These are phyloP conservation scores for Ladona fulva DNA, from an alignment of 1,140 invertebrate genomes.

Conservation along the genomic window DNA sequence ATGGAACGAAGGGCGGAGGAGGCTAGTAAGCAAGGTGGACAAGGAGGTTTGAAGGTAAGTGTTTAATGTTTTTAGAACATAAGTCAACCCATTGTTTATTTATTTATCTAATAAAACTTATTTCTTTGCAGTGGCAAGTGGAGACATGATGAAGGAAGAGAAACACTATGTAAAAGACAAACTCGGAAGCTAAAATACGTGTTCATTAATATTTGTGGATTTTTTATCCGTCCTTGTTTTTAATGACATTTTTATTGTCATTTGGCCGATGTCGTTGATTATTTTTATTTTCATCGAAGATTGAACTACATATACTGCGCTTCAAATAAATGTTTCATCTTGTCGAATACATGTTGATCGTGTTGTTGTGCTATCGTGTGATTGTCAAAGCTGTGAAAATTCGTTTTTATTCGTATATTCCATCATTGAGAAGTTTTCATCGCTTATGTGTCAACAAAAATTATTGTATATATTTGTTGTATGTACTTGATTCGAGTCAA, in stretches of 20 bases:
- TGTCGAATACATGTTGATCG: too few species aligned
- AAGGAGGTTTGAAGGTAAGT: conserved; percentile 28
- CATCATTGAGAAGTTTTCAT: too few species aligned
- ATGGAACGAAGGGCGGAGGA: conserved; percentile 40
- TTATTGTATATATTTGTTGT: too few species aligned
- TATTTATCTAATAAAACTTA: background rate
- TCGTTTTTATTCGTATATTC: too few species aligned
- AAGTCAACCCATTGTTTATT: background rate
- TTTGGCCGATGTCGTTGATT: too few species aligned
- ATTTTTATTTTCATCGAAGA: too few species aligned
- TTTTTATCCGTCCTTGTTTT: background rate
- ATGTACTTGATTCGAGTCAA: too few species aligned
- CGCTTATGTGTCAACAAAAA: too few species aligned
- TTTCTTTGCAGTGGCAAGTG: conserved; percentile 12
- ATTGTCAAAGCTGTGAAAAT: too few species aligned
- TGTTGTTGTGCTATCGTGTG: too few species aligned
- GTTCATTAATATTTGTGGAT: background rate
- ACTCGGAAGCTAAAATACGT: background rate
- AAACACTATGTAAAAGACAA: background rate
- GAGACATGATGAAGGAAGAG: background rate
- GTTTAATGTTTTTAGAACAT: background rate
- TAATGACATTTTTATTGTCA: background rate
- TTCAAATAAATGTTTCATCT: too few species aligned
- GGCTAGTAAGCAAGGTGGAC: conserved; percentile 26
- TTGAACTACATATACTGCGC: too few species aligned